These are phyloP conservation scores for Lucilia cuprina DNA, from an alignment of 1,140 invertebrate species.

Conservation along the genomic window DNA sequence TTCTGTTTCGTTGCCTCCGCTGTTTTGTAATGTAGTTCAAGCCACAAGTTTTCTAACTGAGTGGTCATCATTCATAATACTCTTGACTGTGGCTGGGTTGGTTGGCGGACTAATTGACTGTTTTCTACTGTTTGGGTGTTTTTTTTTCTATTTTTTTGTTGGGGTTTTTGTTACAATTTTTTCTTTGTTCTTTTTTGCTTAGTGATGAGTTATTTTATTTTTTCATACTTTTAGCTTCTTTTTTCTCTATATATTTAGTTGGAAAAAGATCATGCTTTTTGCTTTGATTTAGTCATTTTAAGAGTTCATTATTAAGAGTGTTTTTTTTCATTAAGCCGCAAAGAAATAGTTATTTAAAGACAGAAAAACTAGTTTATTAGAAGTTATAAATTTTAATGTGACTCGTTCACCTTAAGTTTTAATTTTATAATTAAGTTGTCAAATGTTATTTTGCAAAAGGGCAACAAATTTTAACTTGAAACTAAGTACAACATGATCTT, in stretches of 20 bases:
- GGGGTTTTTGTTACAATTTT: not conserved
- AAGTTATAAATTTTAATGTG: not conserved
- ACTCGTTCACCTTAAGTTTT: not conserved
- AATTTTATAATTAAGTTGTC: not conserved
- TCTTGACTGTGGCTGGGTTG: not conserved
- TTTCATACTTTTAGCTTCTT: not conserved
- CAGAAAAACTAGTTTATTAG: not conserved
- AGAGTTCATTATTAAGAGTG: not conserved
- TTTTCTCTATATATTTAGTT: not conserved
- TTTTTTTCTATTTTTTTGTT: not conserved
- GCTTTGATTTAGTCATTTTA: not conserved
- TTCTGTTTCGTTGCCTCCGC: not conserved
- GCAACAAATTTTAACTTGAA: no score
- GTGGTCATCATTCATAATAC: not conserved
- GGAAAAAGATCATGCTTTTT: not conserved
- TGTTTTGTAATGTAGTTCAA: not conserved
- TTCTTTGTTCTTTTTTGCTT: not conserved
- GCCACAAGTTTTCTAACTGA: slow-evolving; percentile 14
- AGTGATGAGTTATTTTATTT: not conserved
- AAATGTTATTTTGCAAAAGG: not conserved
- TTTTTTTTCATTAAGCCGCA: not conserved
- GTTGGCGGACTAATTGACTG: no score
- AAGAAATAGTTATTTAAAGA: not conserved
- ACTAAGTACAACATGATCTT: no score
- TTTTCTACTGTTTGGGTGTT: not conserved